Percentiles rank a stretch among this genome's conserved stretches.
Conservation (phyloP, 1,140 invertebrate genomes). For the Zelostemma sp. region DNA sequence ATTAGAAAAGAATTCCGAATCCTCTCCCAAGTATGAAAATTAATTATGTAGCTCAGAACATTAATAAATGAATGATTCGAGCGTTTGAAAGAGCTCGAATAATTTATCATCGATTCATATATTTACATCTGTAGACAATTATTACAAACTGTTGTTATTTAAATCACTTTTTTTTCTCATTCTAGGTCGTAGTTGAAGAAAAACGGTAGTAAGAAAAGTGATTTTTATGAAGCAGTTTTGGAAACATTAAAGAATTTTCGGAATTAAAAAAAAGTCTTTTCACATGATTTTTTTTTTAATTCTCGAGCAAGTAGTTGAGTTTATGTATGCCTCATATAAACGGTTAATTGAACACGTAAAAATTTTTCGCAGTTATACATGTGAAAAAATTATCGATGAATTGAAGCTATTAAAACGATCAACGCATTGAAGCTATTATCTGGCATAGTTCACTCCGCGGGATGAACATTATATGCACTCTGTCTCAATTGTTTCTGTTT, state of each 20-base stretch:
- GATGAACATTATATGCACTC: conserved; percentile 58
- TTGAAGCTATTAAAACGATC: too few species aligned
- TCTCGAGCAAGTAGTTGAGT: background rate
- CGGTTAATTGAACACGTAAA: background rate
- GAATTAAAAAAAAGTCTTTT: too few species aligned
- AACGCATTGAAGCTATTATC: conserved; percentile 21
- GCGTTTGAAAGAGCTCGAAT: conserved; percentile 14
- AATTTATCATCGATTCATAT: conserved; percentile 29
- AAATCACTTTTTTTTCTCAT: background rate
- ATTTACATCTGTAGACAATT: background rate
- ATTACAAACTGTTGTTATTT: background rate
- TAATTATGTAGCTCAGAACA: conserved; percentile 29
- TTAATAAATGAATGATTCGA: conserved; percentile 43
- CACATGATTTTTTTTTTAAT: too few species aligned
- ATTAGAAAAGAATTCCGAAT: conserved; percentile 32
- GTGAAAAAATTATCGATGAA: too few species aligned
- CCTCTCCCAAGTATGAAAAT: conserved; percentile 29
- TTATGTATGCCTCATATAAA: background rate
- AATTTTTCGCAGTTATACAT: too few species aligned
- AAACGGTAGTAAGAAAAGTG: too few species aligned
- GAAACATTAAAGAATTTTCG: background rate
- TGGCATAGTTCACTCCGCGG: conserved; percentile 24
- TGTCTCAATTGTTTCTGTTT: conserved; percentile 57
- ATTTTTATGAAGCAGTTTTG: background rate
- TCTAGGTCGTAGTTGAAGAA: too few species aligned